Conservation (phyloP, 2,113 vertebrate genomes). For the Catharus fuscescens region DNA sequence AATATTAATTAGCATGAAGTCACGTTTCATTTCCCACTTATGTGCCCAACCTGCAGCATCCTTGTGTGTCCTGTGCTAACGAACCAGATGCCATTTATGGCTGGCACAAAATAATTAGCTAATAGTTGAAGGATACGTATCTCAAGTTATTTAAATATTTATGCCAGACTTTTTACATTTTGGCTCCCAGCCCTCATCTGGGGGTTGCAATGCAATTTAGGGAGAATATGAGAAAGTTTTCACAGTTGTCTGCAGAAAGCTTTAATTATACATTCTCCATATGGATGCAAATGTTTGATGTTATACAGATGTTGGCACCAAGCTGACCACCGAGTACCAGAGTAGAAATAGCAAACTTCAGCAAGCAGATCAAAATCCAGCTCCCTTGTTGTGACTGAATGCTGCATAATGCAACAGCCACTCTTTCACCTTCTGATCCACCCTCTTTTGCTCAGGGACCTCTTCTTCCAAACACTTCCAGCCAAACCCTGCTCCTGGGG, state of each 20-base stretch:
- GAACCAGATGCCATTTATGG: slow-evolving; percentile 44
- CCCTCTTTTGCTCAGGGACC: background rate
- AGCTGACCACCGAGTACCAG: slow-evolving; percentile 39
- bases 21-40: slow-evolving; percentile 46
- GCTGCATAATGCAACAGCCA: slow-evolving; percentile 22
- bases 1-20: slow-evolving; percentile 63
- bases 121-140: slow-evolving; percentile 52
- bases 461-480: background rate
- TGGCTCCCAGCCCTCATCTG: slow-evolving; percentile 53
- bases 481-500: background rate
- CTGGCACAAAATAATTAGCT: slow-evolving; percentile 67
- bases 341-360: slow-evolving; percentile 36
- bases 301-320: slow-evolving; percentile 53
- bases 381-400: slow-evolving; percentile 31
- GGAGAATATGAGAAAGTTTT: slow-evolving; percentile 60
- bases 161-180: slow-evolving; percentile 55
- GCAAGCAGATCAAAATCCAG: slow-evolving; percentile 27
- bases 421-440: background rate
- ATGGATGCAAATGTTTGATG: slow-evolving; percentile 43
- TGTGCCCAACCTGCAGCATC: slow-evolving; percentile 40
- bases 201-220: slow-evolving; percentile 48
- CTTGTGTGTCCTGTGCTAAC: slow-evolving; percentile 35
- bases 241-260: slow-evolving; percentile 35
- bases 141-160: slow-evolving; percentile 67
- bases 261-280: slow-evolving; percentile 62